Conservation (phyloP, 2,888 invertebrate genomes). For the Drosophila formosana region DNA sequence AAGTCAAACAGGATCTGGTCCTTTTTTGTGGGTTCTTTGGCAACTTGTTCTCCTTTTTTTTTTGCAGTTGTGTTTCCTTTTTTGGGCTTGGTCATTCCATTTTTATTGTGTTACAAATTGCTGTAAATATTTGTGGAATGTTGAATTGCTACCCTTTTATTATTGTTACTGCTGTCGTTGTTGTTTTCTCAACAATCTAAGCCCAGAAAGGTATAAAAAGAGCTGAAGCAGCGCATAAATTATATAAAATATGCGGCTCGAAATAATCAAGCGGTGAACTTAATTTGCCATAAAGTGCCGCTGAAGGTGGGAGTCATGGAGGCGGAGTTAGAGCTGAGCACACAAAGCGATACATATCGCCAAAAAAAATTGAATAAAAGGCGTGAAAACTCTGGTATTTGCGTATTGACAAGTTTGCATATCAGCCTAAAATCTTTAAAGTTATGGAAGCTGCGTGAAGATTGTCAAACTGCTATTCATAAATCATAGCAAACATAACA, state of each 20-base stretch:
- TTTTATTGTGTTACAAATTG: slow-evolving; percentile 80
- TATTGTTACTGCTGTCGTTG: slow-evolving; percentile 33
- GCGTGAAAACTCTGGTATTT: background rate
- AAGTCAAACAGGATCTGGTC: slow-evolving; percentile 64
- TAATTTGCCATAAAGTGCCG: slow-evolving; percentile 73
- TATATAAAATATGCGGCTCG: slow-evolving; percentile 64
- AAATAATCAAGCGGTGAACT: slow-evolving; percentile 79
- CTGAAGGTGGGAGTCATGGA: slow-evolving; percentile 23
- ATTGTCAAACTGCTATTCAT: too few relatives aligned
- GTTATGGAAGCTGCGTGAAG: background rate
- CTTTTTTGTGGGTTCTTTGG: slow-evolving; percentile 44
- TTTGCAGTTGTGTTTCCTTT: slow-evolving; percentile 28
- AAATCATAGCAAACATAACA: too few relatives aligned
- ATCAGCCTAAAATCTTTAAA: background rate
- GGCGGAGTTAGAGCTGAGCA: slow-evolving; percentile 5
- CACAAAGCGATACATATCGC: slow-evolving; percentile 22
- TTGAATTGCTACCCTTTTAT: slow-evolving; percentile 73
- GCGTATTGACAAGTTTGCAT: background rate
- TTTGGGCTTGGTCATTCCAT: slow-evolving; percentile 56
- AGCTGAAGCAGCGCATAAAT: slow-evolving; percentile 63
- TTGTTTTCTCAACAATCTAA: slow-evolving; percentile 23
- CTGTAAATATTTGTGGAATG: slow-evolving; percentile 77
- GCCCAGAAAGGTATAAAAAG: slow-evolving; percentile 23
- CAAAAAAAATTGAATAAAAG: background rate
- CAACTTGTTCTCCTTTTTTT: slow-evolving; percentile 47